phyloP scores from a whole-genome alignment of 2,113 vertebrate species.

The Hippocampus mohnikei region DNA sequence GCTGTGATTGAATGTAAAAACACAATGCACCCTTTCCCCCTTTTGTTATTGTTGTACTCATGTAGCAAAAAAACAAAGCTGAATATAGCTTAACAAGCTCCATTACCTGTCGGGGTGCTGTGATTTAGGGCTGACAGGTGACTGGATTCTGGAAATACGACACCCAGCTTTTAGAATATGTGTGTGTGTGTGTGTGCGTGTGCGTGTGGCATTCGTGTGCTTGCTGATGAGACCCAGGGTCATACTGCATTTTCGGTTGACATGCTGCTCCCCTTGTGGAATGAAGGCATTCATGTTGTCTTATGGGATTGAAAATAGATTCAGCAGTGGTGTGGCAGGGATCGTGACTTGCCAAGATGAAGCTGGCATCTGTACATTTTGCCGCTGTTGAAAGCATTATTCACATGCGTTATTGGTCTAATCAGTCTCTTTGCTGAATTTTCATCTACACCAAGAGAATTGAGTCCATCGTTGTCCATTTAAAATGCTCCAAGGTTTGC shows the following conservation, averaged over 20 bases:
- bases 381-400: slow-evolving; percentile 30
- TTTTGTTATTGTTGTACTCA: too few species aligned
- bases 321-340: slow-evolving; percentile 16
- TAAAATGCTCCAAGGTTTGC: not conserved
- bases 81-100: slow-evolving; percentile 63
- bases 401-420: not conserved
- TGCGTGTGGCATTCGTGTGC: slow-evolving; percentile 21
- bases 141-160: slow-evolving; percentile 66
- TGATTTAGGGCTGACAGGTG: slow-evolving; percentile 73
- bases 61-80: slow-evolving; percentile 31
- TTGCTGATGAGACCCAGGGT: slow-evolving; percentile 40
- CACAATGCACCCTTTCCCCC: not conserved
- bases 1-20: slow-evolving; percentile 7
- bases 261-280: slow-evolving; percentile 36
- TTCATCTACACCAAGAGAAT: not conserved
- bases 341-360: slow-evolving; percentile 29
- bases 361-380: slow-evolving; percentile 13
- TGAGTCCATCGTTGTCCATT: not conserved
- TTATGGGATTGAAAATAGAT: slow-evolving; percentile 56
- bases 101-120: slow-evolving; percentile 63
- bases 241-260: slow-evolving; percentile 58
- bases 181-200: not conserved
- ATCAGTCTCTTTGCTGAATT: slow-evolving; percentile 8
- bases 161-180: slow-evolving; percentile 59
- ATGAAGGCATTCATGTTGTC: slow-evolving; percentile 49